Evolutionary conservation across 2,797 vertebrate species (phyloP), one percentile per base, ranked within the genome.

Genomic region (Melopsittacus undulatus): DNA sequence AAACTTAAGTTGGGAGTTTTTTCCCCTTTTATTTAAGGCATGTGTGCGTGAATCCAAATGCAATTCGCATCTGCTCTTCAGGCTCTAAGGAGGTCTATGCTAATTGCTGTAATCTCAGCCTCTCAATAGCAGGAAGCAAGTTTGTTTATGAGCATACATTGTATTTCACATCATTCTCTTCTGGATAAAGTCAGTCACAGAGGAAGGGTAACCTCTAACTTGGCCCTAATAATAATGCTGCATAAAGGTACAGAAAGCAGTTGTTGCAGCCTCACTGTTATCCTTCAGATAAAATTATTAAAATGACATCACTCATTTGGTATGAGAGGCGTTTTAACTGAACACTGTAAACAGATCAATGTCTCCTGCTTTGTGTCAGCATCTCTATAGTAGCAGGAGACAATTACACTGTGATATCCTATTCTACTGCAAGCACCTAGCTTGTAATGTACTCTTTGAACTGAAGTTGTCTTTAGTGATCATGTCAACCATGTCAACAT

Each of bases 291-390:
- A 36, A 74, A 96, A 87, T 5, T 0, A 87, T 83, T 78, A 54
- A 59, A 88, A 66, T 69, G 46, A 67, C 49, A 86, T 57, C 49
- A 40, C 30, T 86, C 21, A 2, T 85, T 91, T 86, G 84, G 82
- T 66, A 85, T 0, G 0, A 83, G 59, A 83, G 45, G 62, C 1
- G 0, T 83, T 95, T 89, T 76, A 82, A 78, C 32, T 3, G 13
- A 92, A 62, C 52, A 32, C 12, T 66, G 64, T 85, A 77, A 91
- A 94, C 89, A 95, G 81, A 93, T 95, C 90, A 81, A 77, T 87
- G 89, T 54, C 84, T 83, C 52, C 57, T 49, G 52, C 92, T 91
- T 62, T 83, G 87, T 22, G 2, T 86, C 91, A 91, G 57, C 87
- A 88, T 90, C 84, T 90, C 87, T 95, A 36, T 4, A 90, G 77